phyloP scores from a whole-genome alignment of 2,113 vertebrate genomes.

The Barbus barbus region DNA sequence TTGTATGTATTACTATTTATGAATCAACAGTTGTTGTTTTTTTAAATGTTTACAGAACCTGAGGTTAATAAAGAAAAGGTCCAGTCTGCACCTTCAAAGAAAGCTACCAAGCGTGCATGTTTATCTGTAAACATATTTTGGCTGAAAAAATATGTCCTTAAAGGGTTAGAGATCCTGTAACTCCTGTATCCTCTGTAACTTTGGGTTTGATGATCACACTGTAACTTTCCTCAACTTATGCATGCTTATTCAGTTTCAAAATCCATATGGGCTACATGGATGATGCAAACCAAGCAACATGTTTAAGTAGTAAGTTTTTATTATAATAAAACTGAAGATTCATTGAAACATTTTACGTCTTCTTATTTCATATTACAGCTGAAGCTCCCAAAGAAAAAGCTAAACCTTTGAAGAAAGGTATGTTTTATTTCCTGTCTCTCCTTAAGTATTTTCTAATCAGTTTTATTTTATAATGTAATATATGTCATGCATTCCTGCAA shows the following conservation, averaged over 20 bases:
- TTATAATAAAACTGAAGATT: not conserved
- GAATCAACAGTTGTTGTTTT: not conserved
- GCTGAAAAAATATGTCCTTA: not conserved
- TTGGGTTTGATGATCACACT: not conserved
- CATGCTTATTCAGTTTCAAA: not conserved
- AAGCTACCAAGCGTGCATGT: not conserved
- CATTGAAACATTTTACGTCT: not conserved
- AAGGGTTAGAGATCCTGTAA: not conserved
- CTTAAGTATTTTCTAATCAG: not conserved
- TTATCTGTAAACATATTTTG: too few relatives aligned
- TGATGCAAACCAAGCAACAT: conserved; percentile 1
- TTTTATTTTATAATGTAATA: not conserved
- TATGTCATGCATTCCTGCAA: not conserved
- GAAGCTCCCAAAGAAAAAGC: conserved; percentile 49
- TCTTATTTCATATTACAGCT: conserved; percentile 19
- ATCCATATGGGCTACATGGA: not conserved
- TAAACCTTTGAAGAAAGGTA: conserved; percentile 41
- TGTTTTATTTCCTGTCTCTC: not conserved
- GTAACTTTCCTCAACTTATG: not conserved
- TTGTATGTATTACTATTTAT: not conserved
- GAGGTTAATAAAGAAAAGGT: conserved; percentile 31
- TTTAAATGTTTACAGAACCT: not conserved
- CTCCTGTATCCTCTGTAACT: not conserved
- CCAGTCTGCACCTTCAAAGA: conserved; percentile 9
- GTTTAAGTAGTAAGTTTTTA: not conserved